Base-by-base conservation (phyloP, 35 echinoderm and acorn worm species). In the Apostichopus californicus region DNA sequence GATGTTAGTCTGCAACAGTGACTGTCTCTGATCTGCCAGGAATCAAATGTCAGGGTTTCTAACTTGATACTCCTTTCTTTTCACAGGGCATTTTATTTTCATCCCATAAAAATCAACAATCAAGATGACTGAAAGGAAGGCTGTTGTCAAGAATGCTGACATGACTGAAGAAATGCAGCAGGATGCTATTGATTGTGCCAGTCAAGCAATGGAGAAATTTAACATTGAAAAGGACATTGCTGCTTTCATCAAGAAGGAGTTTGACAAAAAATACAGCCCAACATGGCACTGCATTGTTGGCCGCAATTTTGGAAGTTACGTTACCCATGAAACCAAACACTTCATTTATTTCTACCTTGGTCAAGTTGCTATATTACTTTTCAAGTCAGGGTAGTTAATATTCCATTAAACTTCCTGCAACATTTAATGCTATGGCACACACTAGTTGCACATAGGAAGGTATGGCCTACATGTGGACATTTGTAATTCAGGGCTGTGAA, bases 211-310 rank as follows among this genome's bases (percentile, higher is more conserved):
- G 97, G 95, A 96, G 87, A 98, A 98, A 73, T 98, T 94, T 93
- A 98, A 96, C 88, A 93, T 98, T 26, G 97, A 98, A 87, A 96
- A 96, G 91, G 97, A 98, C 91, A 98, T 98, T 79, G 97, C 97
- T 58, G 94, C 94, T 66, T 94, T 78, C 82, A 94, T 98, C 90
- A 98, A 98, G 93, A 98, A 98, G 63, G 97, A 98, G 84, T 98
- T 98, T 79, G 97, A 98, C 95, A 93, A 93, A 86, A 98, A 98
- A 77, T 94, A 98, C 95, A 96, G 93, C 94, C 97, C 97, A 55
- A 98, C 97, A 11, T 98, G 97, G 97, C 97, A 98, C 86, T 98
- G 97, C 92, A 98, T 98, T 88, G 97, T 98, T 6, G 97, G 97
- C 52, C 88, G 94, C 23, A 96, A 98, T 88, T 98, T 98, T 73